Percentiles rank a stretch among this genome's conserved stretches.
phyloP scores from a whole-genome alignment of 2,888 invertebrate genomes.

The Catocala sponsa region DNA sequence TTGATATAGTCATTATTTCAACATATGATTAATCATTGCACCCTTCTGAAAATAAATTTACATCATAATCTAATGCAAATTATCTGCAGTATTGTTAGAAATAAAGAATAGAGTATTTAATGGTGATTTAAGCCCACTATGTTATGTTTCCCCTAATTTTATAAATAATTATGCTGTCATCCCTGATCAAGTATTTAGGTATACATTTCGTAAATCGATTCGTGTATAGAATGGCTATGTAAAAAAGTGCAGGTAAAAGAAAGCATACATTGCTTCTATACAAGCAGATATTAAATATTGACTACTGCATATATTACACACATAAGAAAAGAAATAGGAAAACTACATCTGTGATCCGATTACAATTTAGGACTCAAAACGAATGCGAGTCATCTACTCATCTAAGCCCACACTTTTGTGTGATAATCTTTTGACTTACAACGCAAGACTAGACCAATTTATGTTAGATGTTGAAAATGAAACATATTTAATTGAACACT shows the following conservation, averaged over 20 bases:
- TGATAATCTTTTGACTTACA: conserved; percentile 22
- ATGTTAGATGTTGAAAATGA: conserved; percentile 9
- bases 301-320: background rate
- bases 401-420: conserved; percentile 29
- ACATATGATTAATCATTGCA: conserved; percentile 79
- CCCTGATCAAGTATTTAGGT: too few species aligned
- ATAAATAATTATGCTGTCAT: too few species aligned
- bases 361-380: conserved; percentile 16
- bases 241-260: too few species aligned
- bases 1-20: conserved; percentile 86
- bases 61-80: background rate
- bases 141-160: too few species aligned
- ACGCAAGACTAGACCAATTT: conserved; percentile 13
- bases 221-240: too few species aligned
- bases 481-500: conserved; percentile 11
- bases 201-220: too few species aligned
- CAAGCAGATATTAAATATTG: too few species aligned
- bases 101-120: background rate
- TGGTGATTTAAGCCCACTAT: too few species aligned
- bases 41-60: conserved; percentile 60
- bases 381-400: conserved; percentile 31
- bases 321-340: background rate
- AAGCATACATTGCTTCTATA: too few species aligned
- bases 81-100: background rate
- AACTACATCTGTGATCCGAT: background rate